Base-by-base conservation (phyloP, 2,113 vertebrate species). In the Poicephalus gulielmi region DNA sequence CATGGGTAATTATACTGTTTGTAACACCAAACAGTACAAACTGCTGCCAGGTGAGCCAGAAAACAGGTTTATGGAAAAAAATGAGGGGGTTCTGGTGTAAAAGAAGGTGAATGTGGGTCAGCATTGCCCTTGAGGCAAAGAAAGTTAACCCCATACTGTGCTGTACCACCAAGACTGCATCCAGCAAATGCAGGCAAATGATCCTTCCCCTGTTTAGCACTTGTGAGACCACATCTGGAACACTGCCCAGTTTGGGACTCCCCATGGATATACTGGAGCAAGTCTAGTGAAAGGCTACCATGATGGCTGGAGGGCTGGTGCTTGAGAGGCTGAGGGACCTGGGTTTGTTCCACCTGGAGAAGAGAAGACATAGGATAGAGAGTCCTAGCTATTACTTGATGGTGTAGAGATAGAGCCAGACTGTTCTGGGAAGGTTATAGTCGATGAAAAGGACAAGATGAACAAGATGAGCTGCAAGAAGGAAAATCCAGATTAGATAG, bases 1-100 rank as follows among this genome's bases (percentile, higher is more conserved):
- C 44, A 50, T 19, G 66, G 77, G 17, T 6, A 17, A 50, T 86
- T n/a, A 17, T 11, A 1, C 6, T 4, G 4, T 64, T 80, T 55
- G 59, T 44, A 83, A 68, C 30, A 14, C 5, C 35, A 23, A 52
- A 3, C 13, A 19, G 10, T 27, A 30, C 4, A 11, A 27, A 9
- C 30, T 28, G 7, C 6, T 43, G 35, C 53, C 39, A 50, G 30
- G 20, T 7, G 25, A 69, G 39, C 13, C 30, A 27, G 50, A 57
- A 82, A 90, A 78, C 4, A 43, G 37, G 46, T 66, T 82, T 74
- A 17, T 39, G 57, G 41, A 23, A 39, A 81, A 47, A 46, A 25
- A 41, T 0, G 0, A 57, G 30, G 27, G 10, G 3, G 3, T 52
- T 3, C 12, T 57, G 46, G 10, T 27, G n/a, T 52, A 8, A 76